These are phyloP conservation scores for Ennomos quercinarius DNA, from an alignment of 2,888 invertebrate genomes.

Conservation along the genomic window DNA sequence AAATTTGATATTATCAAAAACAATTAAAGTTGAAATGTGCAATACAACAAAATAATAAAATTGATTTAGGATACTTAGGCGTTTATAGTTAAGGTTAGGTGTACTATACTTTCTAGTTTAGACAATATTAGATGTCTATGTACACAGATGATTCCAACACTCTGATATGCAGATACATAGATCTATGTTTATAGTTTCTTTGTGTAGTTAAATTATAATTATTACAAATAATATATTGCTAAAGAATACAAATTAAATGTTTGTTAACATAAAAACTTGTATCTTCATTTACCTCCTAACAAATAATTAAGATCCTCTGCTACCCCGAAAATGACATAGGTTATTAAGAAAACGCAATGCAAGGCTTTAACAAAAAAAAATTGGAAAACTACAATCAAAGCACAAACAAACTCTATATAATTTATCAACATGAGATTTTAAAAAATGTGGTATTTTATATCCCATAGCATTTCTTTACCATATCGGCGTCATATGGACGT, in stretches of 20 bases:
- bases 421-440: background rate
- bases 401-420: background rate
- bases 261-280: conserved; percentile 71
- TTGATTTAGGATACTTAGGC: conserved; percentile 60
- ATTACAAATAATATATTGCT: conserved; percentile 85
- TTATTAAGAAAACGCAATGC: too few relatives aligned
- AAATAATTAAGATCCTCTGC: too few relatives aligned
- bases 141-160: conserved; percentile 60
- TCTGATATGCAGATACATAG: conserved; percentile 54
- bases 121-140: conserved; percentile 52
- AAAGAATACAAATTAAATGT: conserved; percentile 83
- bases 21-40: conserved; percentile 62
- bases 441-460: too few relatives aligned
- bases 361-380: too few relatives aligned
- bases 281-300: conserved; percentile 33
- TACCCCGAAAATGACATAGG: too few relatives aligned
- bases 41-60: conserved; percentile 69
- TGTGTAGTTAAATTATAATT: conserved; percentile 82
- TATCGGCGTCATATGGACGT: too few relatives aligned
- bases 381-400: too few relatives aligned
- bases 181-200: conserved; percentile 66
- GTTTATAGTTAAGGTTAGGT: conserved; percentile 61
- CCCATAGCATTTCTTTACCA: too few relatives aligned
- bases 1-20: conserved; percentile 16
- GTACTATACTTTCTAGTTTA: conserved; percentile 43